phyloP scores from a whole-genome alignment of 1,140 invertebrate species.

The Orchestia grillus region DNA sequence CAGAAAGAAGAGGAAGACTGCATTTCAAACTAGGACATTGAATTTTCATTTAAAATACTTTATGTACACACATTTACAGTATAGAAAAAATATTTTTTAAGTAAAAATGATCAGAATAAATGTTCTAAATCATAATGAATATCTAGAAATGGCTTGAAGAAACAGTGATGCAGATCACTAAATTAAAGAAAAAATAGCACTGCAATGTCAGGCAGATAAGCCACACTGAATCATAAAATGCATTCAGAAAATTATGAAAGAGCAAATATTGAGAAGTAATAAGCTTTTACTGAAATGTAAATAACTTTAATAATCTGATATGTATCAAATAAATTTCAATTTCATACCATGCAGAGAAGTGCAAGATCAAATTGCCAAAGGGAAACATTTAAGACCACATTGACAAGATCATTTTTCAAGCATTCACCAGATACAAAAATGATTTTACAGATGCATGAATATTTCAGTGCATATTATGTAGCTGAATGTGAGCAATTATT shows the following conservation, averaged over 20 bases:
- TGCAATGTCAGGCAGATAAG: background rate
- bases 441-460: background rate
- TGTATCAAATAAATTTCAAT: background rate
- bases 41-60: too few relatives aligned
- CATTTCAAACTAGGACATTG: too few relatives aligned
- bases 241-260: background rate
- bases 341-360: background rate
- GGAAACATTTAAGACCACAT: background rate
- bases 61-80: too few relatives aligned
- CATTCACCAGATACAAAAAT: background rate
- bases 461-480: background rate
- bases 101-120: background rate
- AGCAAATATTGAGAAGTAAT: background rate
- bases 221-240: background rate
- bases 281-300: background rate
- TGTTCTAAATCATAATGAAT: background rate
- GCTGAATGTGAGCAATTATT: background rate
- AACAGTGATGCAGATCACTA: background rate
- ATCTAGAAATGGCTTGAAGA: too few relatives aligned
- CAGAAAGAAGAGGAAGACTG: too few relatives aligned
- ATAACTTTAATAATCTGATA: background rate
- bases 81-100: too few relatives aligned
- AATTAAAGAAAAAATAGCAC: too few relatives aligned
- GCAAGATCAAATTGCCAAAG: background rate
- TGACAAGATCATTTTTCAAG: background rate